These are phyloP conservation scores for Clivina fossor DNA, from an alignment of 2,888 invertebrate species.

Conservation along the genomic window DNA sequence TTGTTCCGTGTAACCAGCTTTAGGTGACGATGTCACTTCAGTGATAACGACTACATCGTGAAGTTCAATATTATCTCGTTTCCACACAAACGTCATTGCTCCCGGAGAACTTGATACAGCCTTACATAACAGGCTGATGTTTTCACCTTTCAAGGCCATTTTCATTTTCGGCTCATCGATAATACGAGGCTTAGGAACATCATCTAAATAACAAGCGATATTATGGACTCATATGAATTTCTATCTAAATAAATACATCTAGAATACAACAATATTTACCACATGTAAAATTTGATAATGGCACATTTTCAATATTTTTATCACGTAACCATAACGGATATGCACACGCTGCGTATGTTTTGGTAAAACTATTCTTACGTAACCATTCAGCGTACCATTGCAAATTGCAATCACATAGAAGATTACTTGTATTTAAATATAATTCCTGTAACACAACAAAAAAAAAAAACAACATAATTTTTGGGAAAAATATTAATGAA, in stretches of 20 bases:
- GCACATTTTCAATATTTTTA: slow-evolving; percentile 66
- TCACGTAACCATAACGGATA: slow-evolving; percentile 79
- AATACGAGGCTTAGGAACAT: slow-evolving; percentile 84
- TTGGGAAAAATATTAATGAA: too few species aligned
- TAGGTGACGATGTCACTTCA: slow-evolving; percentile 54
- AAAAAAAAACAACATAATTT: too few species aligned
- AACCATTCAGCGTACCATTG: slow-evolving; percentile 88
- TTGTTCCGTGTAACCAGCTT: slow-evolving; percentile 65
- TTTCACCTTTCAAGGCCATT: slow-evolving; percentile 84
- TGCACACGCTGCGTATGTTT: slow-evolving; percentile 71
- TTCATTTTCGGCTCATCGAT: slow-evolving; percentile 79
- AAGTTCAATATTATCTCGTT: slow-evolving; percentile 76
- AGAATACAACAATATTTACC: slow-evolving; percentile 51
- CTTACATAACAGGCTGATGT: slow-evolving; percentile 78
- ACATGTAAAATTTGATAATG: slow-evolving; percentile 68
- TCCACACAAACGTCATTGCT: slow-evolving; percentile 82
- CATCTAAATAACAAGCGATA: slow-evolving; percentile 55
- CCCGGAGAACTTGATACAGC: slow-evolving; percentile 78
- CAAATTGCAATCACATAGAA: slow-evolving; percentile 88
- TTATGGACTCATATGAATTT: slow-evolving; percentile 12
- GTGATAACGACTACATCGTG: slow-evolving; percentile 53
- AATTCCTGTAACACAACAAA: slow-evolving; percentile 50
- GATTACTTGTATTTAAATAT: slow-evolving; percentile 69
- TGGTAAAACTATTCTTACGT: slow-evolving; percentile 40
- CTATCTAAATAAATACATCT: slow-evolving; percentile 13